Base-by-base conservation (phyloP, 2,888 invertebrate genomes). In the Synanthedon vespiformis region DNA sequence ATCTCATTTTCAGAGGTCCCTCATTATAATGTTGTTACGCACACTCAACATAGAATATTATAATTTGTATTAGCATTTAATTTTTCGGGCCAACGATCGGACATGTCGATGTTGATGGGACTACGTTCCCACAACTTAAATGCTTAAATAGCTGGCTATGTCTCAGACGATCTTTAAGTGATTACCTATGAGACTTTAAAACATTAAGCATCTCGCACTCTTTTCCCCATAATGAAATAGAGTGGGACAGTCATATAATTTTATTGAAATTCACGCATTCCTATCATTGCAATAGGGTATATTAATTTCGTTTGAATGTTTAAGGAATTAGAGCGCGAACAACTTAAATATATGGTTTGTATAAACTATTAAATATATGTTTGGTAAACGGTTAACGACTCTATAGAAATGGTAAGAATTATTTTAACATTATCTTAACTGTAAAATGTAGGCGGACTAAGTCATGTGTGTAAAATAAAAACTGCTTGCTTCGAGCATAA, bases 21-120 rank as follows among this genome's bases (percentile, higher is more conserved):
- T 78, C 70, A 80, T 81, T 80, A 79, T 80, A 83, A 83, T 75
- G 80, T 77, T 80, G 80, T 87, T 87, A 87, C 66, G 69, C 70
- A 73, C 72, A 72, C 72, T 77, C 72, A 65, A 74, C 75, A 76
- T 73, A 69, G 74, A 74, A 76, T 77, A 80, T 80, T 77, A 80
- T 79, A 69, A 80, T 83, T 72, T 74, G 70, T 81, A 86, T 87
- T 85, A 86, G 82, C 86, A 87, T 87, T 85, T 87, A 83, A 85
- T 86, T 85, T 85, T 73, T 80, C 77, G 74, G 77, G 67, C 80
- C 71, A 79, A 74, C 72, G 83, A 70, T 72, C 72, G 58, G 58
- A 59, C 61, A 60, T 74, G 70, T 69, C 71, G 70, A 71, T 64
- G 58, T 59, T 64, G 73, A 70, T 65, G 64, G 65, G 65, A 10